phyloP scores from a whole-genome alignment of 1,140 invertebrate genomes.

The Hesperophylax magnus region DNA sequence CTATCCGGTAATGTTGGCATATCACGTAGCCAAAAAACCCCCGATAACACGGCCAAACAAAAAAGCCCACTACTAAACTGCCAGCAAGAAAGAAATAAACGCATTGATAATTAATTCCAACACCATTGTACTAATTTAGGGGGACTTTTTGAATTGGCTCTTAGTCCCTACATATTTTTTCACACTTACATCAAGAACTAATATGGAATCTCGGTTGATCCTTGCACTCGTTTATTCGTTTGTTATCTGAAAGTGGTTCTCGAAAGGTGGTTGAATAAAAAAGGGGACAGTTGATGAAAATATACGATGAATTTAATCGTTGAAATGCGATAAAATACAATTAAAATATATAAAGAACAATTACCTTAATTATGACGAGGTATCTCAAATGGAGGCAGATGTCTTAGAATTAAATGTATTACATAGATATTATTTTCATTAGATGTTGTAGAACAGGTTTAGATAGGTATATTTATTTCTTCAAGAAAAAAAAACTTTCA shows the following conservation, averaged over 20 bases:
- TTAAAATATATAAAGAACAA: too few species aligned
- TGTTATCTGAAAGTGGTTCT: slow-evolving; percentile 44
- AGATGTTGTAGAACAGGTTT: too few species aligned
- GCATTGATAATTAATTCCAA: too few species aligned
- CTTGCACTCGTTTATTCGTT: slow-evolving; percentile 37
- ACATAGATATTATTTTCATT: too few species aligned
- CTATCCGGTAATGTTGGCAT: slow-evolving; percentile 31
- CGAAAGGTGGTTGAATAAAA: slow-evolving; percentile 23
- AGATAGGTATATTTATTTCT: too few species aligned
- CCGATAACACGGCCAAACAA: slow-evolving; percentile 33
- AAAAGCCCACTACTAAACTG: neutral
- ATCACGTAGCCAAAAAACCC: slow-evolving; percentile 44
- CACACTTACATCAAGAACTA: slow-evolving; percentile 33
- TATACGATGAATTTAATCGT: too few species aligned
- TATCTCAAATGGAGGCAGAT: too few species aligned
- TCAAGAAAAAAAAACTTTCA: too few species aligned
- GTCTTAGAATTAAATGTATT: too few species aligned
- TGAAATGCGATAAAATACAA: too few species aligned
- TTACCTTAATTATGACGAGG: too few species aligned
- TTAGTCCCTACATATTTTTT: slow-evolving; percentile 34
- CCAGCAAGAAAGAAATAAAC: neutral
- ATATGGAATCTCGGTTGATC: slow-evolving; percentile 17
- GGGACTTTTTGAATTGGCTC: neutral
- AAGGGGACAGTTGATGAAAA: neutral
- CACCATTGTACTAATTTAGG: neutral